Evolutionary conservation across 1,140 invertebrate species (phyloP).

Genomic region (Drosophila willistoni): DNA sequence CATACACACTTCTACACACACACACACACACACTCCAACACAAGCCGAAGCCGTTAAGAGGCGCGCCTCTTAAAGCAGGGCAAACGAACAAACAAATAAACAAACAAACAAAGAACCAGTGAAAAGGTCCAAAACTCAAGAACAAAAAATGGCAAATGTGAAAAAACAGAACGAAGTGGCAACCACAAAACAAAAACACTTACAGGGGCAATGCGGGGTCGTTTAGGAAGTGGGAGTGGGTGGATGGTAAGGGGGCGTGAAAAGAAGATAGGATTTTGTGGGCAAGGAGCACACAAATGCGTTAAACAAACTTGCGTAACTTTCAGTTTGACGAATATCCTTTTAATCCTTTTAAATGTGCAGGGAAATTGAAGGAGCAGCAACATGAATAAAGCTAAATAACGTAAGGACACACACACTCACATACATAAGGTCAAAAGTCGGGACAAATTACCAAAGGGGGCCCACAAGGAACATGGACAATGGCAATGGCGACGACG

Average conservation of each 20-base stretch:
- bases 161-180: constrained; percentile 52
- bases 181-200: constrained; percentile 46
- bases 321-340: constrained; percentile 77
- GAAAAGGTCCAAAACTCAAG: constrained; percentile 4
- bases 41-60: constrained; percentile 31
- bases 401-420: constrained; percentile 42
- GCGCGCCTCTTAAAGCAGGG: constrained; percentile 23
- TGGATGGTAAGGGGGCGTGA: not conserved
- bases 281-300: constrained; percentile 35
- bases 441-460: constrained; percentile 58
- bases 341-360: constrained; percentile 80
- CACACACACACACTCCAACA: not conserved
- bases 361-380: constrained; percentile 69
- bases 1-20: too few relatives aligned
- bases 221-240: not conserved
- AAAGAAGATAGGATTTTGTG: constrained; percentile 35
- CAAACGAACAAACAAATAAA: constrained; percentile 34
- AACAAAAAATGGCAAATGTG: constrained; percentile 38
- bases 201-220: not conserved
- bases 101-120: constrained; percentile 22
- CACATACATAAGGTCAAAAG: constrained; percentile 66
- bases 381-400: constrained; percentile 61
- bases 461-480: constrained; percentile 1
- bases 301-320: constrained; percentile 67
- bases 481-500: not conserved